A percentile compares a stretch with the other conserved stretches of the same genome.
These are phyloP conservation scores for Cydia pomonella DNA, from an alignment of 1,140 invertebrate genomes.

Conservation along the genomic window DNA sequence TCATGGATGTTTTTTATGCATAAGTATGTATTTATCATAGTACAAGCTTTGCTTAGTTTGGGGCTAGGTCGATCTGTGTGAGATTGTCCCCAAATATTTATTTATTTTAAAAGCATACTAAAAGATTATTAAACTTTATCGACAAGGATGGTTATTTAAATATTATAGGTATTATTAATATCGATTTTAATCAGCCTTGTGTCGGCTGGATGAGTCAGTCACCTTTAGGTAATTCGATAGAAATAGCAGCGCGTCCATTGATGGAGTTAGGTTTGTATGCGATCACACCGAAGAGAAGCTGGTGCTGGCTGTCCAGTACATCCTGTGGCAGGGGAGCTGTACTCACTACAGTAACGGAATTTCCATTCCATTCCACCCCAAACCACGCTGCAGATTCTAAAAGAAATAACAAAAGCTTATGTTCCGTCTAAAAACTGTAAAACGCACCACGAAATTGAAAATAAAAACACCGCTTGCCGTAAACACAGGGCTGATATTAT, in stretches of 20 bases:
- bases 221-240: constrained; percentile 49
- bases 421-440: neutral
- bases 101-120: neutral
- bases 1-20: too few relatives aligned
- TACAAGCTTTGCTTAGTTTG: too few relatives aligned
- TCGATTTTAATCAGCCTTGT: too few relatives aligned
- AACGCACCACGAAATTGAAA: constrained; percentile 1
- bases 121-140: too few relatives aligned
- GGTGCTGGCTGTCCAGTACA: constrained; percentile 43
- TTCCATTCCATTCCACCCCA: neutral
- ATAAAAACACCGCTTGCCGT: neutral
- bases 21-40: too few relatives aligned
- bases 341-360: constrained; percentile 36
- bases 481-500: neutral
- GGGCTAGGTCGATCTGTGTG: too few relatives aligned
- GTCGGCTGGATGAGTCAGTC: neutral
- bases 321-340: constrained; percentile 42
- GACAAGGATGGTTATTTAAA: too few relatives aligned
- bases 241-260: constrained; percentile 43
- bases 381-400: constrained; percentile 33
- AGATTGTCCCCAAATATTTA: too few relatives aligned
- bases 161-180: too few relatives aligned
- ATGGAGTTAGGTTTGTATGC: constrained; percentile 46
- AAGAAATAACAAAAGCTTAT: constrained; percentile 14
- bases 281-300: constrained; percentile 49